Conservation (phyloP, 2,888 invertebrate species). For the Chymomyza amoena region DNA sequence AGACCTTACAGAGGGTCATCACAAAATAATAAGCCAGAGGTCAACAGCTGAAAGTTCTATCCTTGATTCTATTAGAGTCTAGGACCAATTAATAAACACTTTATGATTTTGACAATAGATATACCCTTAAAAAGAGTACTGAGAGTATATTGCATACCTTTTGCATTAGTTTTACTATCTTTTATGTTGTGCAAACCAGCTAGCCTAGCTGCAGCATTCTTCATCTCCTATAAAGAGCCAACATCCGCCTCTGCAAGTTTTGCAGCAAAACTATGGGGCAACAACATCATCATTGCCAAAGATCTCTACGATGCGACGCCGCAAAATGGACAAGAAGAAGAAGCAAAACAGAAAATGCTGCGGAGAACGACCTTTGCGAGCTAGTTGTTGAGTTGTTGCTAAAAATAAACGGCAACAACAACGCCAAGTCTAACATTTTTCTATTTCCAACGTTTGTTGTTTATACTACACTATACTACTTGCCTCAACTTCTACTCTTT, state of each 20-base stretch:
- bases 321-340: constrained; percentile 27
- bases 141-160: background rate
- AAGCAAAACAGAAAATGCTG: constrained; percentile 15
- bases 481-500: constrained; percentile 28
- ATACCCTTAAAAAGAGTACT: background rate
- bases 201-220: constrained; percentile 5
- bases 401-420: constrained; percentile 59
- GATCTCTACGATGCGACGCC: constrained; percentile 8
- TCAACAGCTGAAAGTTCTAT: no score
- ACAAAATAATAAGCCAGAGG: no score
- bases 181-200: constrained; percentile 31
- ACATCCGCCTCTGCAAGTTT: constrained; percentile 32
- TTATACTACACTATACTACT: constrained; percentile 1
- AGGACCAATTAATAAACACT: no score
- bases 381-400: constrained; percentile 59
- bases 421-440: constrained; percentile 56
- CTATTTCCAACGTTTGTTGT: constrained; percentile 33
- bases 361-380: constrained; percentile 62
- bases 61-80: no score
- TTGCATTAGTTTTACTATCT: background rate
- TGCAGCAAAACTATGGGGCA: constrained; percentile 6
- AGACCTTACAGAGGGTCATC: no score
- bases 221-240: constrained; percentile 8
- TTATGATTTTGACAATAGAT: no score
- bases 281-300: background rate